Base-by-base conservation (phyloP, 2,888 invertebrate species). In the Mystacides longicornis region DNA sequence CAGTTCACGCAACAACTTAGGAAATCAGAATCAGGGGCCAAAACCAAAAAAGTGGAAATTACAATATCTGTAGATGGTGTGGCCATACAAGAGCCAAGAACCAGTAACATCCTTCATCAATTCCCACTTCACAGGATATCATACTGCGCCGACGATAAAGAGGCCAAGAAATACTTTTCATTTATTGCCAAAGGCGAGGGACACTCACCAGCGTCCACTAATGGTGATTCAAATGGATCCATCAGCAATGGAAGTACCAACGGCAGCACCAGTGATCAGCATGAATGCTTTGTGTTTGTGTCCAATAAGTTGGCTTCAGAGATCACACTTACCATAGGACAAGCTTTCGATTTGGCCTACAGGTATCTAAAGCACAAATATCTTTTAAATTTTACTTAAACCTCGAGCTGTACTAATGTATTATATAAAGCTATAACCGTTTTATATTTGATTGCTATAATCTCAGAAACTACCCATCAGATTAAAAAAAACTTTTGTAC, bases 141-240 rank as follows among this genome's bases (percentile, higher is more conserved):
- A 1, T 98, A 98, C 75, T 98, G 97, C 77, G 97, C 98, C 1
- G 98, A 98, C 70, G 98, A 98, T 73, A 98, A 98, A 70, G 93
- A 94, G 51, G 96, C 96, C 64, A 97, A 96, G 72, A 90, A 93
- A 65, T 95, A 96, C 76, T 96, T 98, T 75, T 93, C 93, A 7
- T 95, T 94, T 71, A 93, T 95, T 62, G 94, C 93, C 37, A 93
- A 93, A 71, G 86, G 87, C 65, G 77, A 71, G 55, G 68, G 69
- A n/a, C 27, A 27, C 11, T 22, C 56, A 16, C 45, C 64, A 67
- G 47, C 64, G 68, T 54, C 56, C 16, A 46, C 64, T 67, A 55
- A 57, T 16, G 57, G 57, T 11, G 46, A 52, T 2, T 27, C n/a
- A 20, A 51, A 49, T 31, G 46, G 37, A 3, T 18, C 50, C 7